These are phyloP conservation scores for Baronia brevicornis DNA, from an alignment of 2,888 invertebrate species.

Conservation along the genomic window DNA sequence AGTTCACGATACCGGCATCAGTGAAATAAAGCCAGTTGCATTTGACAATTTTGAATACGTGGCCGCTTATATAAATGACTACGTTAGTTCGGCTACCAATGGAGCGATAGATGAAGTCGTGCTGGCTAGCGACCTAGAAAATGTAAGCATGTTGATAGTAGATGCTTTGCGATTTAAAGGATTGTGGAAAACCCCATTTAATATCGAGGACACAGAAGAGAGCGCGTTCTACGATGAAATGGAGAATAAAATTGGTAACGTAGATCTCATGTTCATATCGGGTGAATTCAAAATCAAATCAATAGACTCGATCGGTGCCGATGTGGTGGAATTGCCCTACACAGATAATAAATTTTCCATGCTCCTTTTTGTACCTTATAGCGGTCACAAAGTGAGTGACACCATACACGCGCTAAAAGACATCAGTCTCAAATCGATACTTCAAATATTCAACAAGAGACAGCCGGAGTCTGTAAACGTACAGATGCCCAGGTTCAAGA, in stretches of 20 bases:
- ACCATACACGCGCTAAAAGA: constrained; percentile 66
- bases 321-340: constrained; percentile 52
- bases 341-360: constrained; percentile 71
- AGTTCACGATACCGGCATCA: constrained; percentile 29
- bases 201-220: constrained; percentile 35
- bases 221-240: constrained; percentile 43
- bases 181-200: constrained; percentile 42
- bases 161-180: constrained; percentile 60
- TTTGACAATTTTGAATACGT: constrained; percentile 33
- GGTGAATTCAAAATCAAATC: constrained; percentile 30
- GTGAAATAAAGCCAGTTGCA: constrained; percentile 32
- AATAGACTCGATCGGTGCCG: constrained; percentile 33
- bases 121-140: constrained; percentile 37
- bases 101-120: constrained; percentile 49
- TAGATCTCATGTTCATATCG: constrained; percentile 44
- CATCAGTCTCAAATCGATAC: constrained; percentile 59
- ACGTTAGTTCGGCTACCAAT: constrained; percentile 41
- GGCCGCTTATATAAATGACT: constrained; percentile 42
- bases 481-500: constrained; percentile 76
- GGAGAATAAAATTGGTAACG: constrained; percentile 40
- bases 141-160: constrained; percentile 36
- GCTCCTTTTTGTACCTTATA: constrained; percentile 77
- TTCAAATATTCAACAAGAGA: constrained; percentile 46
- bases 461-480: constrained; percentile 63
- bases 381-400: constrained; percentile 44